Evolutionary conservation across 2,113 vertebrate genomes (phyloP), one percentile per base, ranked within the genome.

Genomic region (Sisor rabdophorus): DNA sequence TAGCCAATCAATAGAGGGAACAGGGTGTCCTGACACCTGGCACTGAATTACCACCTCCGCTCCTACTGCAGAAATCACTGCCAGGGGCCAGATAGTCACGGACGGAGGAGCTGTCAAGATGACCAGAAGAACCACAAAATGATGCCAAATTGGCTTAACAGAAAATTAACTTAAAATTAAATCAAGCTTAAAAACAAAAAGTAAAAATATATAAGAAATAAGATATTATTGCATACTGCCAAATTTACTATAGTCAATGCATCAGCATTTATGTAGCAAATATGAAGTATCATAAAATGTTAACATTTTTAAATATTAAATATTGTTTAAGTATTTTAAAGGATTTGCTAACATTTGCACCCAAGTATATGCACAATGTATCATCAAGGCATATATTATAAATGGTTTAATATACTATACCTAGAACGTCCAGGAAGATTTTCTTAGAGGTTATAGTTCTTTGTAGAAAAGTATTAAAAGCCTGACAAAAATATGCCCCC

Each of bases 401-500:
- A 52, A 52, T 3, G 9, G 11, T 36, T 44, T 19, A 47, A 50
- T 54, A 50, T 63, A 16, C 65, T 76, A 28, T 88, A 92, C 91
- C 89, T n/a, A 89, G 76, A 50, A 92, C 88, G 6, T 85, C 89
- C 11, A 92, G 65, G 19, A 81, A 70, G 5, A 85, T 86, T 76
- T 80, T 85, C 73, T 80, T 84, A 0, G 91, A 92, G 19, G 87
- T 84, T 60, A 92, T 65, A 60, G 86, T 87, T 64, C 87, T 86
- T 32, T 86, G 79, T 19, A 92, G 81, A 68, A 84, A 78, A 50
- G 68, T 11, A 80, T 91, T 91, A 24, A 87, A 86, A 3, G 90
- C 89, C 28, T 85, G 88, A 86, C 91, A 92, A 83, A 91, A 91
- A 85, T 91, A 92, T 24, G 78, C 85, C 32, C 91, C 91, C 52